Conservation (phyloP, 2,888 invertebrate genomes). For the Phaonia tiefii region DNA sequence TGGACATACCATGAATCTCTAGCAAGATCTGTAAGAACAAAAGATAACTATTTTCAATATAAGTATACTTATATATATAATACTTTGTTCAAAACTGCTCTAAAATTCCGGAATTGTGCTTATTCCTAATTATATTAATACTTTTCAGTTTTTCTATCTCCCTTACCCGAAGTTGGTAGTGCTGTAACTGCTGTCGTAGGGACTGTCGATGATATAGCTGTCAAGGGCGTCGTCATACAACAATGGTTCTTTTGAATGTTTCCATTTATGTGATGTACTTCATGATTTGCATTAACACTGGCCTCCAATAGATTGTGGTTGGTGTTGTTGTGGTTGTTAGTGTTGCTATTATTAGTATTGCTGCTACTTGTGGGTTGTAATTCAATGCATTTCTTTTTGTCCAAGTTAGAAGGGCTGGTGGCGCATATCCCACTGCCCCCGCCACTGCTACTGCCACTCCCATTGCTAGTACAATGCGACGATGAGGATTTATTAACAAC, state of each 20-base stretch:
- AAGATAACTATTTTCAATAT: not conserved
- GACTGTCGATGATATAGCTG: slow-evolving; percentile 62
- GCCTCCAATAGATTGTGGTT: slow-evolving; percentile 51
- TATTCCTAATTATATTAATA: no score
- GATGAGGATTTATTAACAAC: slow-evolving; percentile 66
- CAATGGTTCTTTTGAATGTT: slow-evolving; percentile 72
- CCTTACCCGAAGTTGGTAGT: slow-evolving; percentile 55
- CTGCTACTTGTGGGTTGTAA: slow-evolving; percentile 70
- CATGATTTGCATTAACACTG: slow-evolving; percentile 26
- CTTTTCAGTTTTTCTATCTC: slow-evolving; percentile 9
- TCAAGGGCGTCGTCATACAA: slow-evolving; percentile 69
- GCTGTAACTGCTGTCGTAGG: slow-evolving; percentile 58
- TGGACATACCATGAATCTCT: slow-evolving; percentile 73
- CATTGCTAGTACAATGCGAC: no score
- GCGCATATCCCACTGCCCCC: slow-evolving; percentile 12
- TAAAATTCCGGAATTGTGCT: no score
- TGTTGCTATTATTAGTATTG: slow-evolving; percentile 70
- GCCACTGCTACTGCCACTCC: no score
- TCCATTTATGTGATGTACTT: slow-evolving; percentile 18
- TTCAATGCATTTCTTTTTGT: slow-evolving; percentile 76
- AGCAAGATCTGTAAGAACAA: slow-evolving; percentile 68
- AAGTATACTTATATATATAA: no score
- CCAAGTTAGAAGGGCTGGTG: slow-evolving; percentile 61
- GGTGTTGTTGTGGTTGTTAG: slow-evolving; percentile 61
- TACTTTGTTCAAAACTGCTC: no score